phyloP scores from a whole-genome alignment of 2,888 invertebrate species.

The Melanostoma scalare region DNA sequence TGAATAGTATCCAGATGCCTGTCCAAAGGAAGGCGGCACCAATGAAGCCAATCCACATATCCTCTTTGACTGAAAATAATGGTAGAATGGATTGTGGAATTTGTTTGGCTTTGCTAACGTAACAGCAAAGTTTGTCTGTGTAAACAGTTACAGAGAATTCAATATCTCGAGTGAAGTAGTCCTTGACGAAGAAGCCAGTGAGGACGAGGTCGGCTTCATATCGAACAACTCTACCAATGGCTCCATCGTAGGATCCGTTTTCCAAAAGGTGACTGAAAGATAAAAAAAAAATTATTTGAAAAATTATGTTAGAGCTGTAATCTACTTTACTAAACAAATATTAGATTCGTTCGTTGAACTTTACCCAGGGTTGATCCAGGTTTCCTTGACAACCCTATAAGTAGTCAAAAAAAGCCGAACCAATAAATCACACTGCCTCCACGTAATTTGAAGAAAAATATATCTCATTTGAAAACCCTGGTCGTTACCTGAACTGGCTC shows the following conservation, averaged over 20 bases:
- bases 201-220: conserved; percentile 80
- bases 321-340: too few species aligned
- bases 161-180: conserved; percentile 79
- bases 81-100: conserved; percentile 81
- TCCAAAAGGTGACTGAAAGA: conserved; percentile 76
- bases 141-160: conserved; percentile 80
- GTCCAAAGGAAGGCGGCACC: conserved; percentile 76
- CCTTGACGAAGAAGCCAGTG: conserved; percentile 81
- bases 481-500: too few species aligned
- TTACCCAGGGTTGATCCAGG: too few species aligned
- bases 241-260: conserved; percentile 80
- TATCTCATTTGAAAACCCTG: too few species aligned
- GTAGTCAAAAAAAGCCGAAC: too few species aligned
- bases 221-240: conserved; percentile 79
- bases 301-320: not conserved
- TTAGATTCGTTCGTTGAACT: too few species aligned
- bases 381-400: too few species aligned
- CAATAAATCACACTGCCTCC: too few species aligned
- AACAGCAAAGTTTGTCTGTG: conserved; percentile 81
- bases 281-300: conserved; percentile 1
- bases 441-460: too few species aligned
- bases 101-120: conserved; percentile 80
- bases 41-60: conserved; percentile 80
- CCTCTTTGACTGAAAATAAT: conserved; percentile 78
- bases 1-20: conserved; percentile 77